Evolutionary conservation across 2,888 invertebrate species (phyloP).

Genomic region (Adelognathus sp.): DNA sequence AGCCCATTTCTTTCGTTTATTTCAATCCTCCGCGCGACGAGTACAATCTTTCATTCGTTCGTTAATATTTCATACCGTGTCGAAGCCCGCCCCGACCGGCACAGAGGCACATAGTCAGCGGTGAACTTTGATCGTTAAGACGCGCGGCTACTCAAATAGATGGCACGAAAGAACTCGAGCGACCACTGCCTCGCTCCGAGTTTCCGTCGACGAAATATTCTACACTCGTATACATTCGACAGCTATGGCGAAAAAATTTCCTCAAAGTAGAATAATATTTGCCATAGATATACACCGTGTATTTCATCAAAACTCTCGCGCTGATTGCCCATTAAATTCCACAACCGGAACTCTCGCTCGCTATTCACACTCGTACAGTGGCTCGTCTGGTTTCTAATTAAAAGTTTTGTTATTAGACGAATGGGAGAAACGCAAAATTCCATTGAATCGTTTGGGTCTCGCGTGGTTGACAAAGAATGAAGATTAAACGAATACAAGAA

Average conservation of each 20-base stretch:
- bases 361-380: no score
- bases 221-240: no score
- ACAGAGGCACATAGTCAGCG: not conserved
- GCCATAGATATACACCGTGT: not conserved
- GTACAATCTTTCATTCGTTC: not conserved
- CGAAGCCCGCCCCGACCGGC: not conserved
- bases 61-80: not conserved
- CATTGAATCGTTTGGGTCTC: not conserved
- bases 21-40: no score
- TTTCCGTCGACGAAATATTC: not conserved
- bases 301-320: not conserved
- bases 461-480: not conserved
- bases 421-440: conserved; percentile 57
- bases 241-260: no score
- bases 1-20: no score
- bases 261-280: not conserved
- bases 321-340: not conserved
- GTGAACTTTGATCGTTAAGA: conserved; percentile 1
- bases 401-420: conserved; percentile 67
- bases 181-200: not conserved
- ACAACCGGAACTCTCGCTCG: not conserved
- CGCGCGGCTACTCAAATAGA: not conserved
- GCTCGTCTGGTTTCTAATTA: conserved; percentile 54
- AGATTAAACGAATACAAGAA: no score
- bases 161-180: not conserved